A percentile compares a stretch with the other conserved stretches of the same genome.
These are phyloP conservation scores for Catonia carolina DNA, from an alignment of 2,888 invertebrate genomes.

Conservation along the genomic window DNA sequence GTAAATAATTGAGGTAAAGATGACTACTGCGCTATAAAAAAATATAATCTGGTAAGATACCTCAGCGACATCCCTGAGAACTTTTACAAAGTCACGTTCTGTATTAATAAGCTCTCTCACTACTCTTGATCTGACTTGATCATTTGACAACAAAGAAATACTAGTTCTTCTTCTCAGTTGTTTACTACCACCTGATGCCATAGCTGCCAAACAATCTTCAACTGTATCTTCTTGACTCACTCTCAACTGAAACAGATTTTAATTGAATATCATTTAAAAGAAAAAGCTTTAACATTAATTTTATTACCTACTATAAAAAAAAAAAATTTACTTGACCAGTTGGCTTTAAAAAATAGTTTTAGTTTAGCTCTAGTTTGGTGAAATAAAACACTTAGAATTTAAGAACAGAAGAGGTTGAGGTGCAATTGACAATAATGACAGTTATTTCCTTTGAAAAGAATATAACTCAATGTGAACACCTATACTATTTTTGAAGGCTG, in stretches of 20 bases:
- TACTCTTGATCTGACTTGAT: slow-evolving; percentile 56
- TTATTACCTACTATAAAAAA: background rate
- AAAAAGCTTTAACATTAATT: background rate
- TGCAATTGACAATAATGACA: no score
- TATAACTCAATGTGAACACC: no score
- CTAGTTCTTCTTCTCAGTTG: slow-evolving; percentile 48
- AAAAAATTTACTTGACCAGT: background rate
- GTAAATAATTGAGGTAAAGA: no score
- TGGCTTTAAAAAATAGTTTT: no score
- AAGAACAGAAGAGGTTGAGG: no score
- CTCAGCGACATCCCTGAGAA: slow-evolving; percentile 56
- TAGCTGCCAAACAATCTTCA: slow-evolving; percentile 53
- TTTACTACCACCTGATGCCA: slow-evolving; percentile 48
- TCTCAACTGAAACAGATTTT: slow-evolving; percentile 44
- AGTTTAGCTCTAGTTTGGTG: no score
- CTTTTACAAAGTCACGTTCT: slow-evolving; percentile 77
- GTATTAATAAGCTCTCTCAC: slow-evolving; percentile 76
- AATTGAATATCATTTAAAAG: background rate
- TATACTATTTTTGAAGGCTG: no score
- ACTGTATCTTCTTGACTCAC: slow-evolving; percentile 60
- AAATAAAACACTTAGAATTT: no score
- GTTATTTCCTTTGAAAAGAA: no score
- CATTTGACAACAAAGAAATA: slow-evolving; percentile 49
- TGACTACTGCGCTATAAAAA: no score
- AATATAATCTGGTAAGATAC: no score